A percentile compares a stretch with the other conserved stretches of the same genome.
phyloP scores from a whole-genome alignment of 2,888 invertebrate genomes.

The Leptothorax acervorum region DNA sequence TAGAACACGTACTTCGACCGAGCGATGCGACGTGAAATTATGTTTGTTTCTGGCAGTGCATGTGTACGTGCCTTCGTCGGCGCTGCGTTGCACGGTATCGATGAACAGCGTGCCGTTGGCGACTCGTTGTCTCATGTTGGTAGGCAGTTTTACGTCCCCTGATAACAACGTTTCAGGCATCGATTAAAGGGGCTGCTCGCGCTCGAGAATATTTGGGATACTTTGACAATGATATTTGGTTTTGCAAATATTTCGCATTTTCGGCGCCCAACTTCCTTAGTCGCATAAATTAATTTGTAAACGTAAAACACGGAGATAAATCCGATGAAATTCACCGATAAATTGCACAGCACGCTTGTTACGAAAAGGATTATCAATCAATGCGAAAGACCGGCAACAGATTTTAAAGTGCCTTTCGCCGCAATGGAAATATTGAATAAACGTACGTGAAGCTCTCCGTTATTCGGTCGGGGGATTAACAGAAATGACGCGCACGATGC shows the following conservation, averaged over 20 bases:
- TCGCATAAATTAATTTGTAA: slow-evolving; percentile 26
- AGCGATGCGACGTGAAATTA: slow-evolving; percentile 85
- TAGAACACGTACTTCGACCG: slow-evolving; percentile 85
- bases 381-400: neutral
- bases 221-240: neutral
- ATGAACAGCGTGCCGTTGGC: slow-evolving; percentile 87
- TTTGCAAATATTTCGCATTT: slow-evolving; percentile 7
- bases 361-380: slow-evolving; percentile 2
- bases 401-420: slow-evolving; percentile 4
- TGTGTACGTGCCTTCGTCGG: slow-evolving; percentile 87
- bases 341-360: neutral
- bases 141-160: slow-evolving; percentile 87
- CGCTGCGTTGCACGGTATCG: slow-evolving; percentile 86
- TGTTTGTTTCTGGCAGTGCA: slow-evolving; percentile 87
- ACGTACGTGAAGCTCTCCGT: neutral
- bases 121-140: slow-evolving; percentile 87
- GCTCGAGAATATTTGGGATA: slow-evolving; percentile 21
- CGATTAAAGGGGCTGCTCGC: slow-evolving; percentile 9
- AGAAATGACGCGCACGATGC: slow-evolving; percentile 60
- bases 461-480: slow-evolving; percentile 42
- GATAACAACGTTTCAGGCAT: slow-evolving; percentile 49
- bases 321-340: neutral
- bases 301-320: neutral
- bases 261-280: neutral
- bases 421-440: slow-evolving; percentile 34